These are phyloP conservation scores for Cephus spinipes DNA, from an alignment of 2,888 invertebrate genomes.

Conservation along the genomic window DNA sequence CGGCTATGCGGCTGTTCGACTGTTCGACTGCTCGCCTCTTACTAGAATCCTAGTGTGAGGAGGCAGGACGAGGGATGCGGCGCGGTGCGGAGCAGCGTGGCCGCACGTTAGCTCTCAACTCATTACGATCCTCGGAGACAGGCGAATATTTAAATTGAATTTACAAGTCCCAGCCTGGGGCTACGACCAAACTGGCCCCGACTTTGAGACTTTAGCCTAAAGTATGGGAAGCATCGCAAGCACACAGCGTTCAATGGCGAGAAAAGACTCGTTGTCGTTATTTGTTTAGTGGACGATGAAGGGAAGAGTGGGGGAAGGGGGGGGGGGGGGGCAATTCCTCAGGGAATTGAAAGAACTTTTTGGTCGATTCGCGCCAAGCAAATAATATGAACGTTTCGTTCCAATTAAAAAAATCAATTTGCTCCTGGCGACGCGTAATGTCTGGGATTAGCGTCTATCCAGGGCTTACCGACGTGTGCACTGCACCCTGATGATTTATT, in stretches of 20 bases:
- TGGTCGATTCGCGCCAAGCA: conserved; percentile 13
- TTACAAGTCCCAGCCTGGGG: conserved; percentile 55
- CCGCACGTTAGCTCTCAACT: conserved; percentile 28
- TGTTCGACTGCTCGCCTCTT: no score
- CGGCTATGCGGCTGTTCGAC: background rate
- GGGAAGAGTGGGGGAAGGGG: background rate
- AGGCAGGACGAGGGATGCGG: no score
- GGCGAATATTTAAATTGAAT: conserved; percentile 62
- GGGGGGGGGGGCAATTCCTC: background rate
- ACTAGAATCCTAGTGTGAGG: no score
- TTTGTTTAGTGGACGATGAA: conserved; percentile 12
- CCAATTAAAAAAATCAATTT: conserved; percentile 38
- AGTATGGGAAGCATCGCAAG: no score
- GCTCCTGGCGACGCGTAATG: conserved; percentile 26
- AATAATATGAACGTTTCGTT: conserved; percentile 9
- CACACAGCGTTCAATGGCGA: background rate
- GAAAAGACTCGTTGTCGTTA: background rate
- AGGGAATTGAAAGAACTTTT: conserved; percentile 11
- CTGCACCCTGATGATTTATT: background rate
- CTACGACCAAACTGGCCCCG: conserved; percentile 25
- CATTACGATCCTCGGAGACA: conserved; percentile 58
- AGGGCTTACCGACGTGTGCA: background rate
- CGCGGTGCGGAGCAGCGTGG: no score
- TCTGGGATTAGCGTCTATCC: conserved; percentile 18
- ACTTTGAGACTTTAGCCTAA: no score